Evolutionary conservation across 2,797 vertebrate species (phyloP).

Genomic region (Tolypeutes matacus): DNA sequence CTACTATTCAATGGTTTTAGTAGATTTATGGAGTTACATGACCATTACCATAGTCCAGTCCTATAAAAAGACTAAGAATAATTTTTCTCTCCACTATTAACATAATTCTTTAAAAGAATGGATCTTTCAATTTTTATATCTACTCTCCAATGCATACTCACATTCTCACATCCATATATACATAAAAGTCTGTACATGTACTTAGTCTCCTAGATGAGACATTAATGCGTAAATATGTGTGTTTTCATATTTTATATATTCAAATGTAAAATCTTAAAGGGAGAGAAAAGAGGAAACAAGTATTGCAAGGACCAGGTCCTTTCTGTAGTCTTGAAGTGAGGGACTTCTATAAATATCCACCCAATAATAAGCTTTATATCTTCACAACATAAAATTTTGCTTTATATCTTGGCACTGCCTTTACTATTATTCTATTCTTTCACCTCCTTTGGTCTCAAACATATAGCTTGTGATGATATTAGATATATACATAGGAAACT

Average conservation of each 20-base stretch:
- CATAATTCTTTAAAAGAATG: conserved; percentile 16
- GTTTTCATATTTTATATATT: neutral
- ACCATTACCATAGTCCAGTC: neutral
- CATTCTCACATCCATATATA: neutral
- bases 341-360: neutral
- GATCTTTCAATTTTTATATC: neutral
- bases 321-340: neutral
- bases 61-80: neutral
- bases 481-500: neutral
- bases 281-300: neutral
- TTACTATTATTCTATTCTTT: neutral
- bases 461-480: neutral
- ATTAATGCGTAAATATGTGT: neutral
- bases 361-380: neutral
- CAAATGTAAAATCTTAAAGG: neutral
- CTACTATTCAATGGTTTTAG: neutral
- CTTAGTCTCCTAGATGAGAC: neutral
- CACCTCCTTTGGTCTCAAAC: neutral
- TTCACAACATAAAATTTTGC: neutral
- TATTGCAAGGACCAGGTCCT: neutral
- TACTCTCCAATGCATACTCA: neutral
- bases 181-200: neutral
- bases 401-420: neutral
- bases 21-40: neutral
- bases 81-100: neutral